These are phyloP conservation scores for Podabrus alpinus DNA, from an alignment of 2,888 invertebrate genomes.

Conservation along the genomic window DNA sequence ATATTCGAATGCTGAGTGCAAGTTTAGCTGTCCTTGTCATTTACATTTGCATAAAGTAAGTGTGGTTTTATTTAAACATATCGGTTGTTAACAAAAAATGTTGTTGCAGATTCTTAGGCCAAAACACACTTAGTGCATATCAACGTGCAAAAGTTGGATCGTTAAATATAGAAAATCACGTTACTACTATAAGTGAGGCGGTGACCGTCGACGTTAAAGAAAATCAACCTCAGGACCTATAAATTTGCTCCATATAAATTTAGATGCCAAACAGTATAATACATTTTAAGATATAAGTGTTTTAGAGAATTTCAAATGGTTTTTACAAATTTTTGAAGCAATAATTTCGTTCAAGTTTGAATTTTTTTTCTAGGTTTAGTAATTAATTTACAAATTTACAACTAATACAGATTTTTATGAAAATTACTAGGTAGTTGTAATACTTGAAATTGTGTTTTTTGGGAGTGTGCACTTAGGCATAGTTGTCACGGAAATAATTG, in stretches of 20 bases:
- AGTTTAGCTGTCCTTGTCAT: constrained; percentile 81
- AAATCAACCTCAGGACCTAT: not conserved
- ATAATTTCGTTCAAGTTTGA: not conserved
- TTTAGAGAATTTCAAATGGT: not conserved
- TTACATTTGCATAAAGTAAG: constrained; percentile 81
- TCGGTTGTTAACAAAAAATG: constrained; percentile 1
- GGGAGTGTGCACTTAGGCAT: not conserved
- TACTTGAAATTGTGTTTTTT: not conserved
- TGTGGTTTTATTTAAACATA: constrained; percentile 15
- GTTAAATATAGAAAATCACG: constrained; percentile 68
- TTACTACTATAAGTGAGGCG: constrained; percentile 61
- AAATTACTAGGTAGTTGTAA: not conserved
- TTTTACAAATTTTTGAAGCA: not conserved
- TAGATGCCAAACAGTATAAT: not conserved
- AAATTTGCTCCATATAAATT: not conserved
- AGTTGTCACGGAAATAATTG: not conserved
- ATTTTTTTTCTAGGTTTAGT: not conserved
- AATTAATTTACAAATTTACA: not conserved
- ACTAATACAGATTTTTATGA: not conserved
- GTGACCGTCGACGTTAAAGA: constrained; percentile 49
- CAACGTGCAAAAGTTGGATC: constrained; percentile 89
- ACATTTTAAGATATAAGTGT: not conserved
- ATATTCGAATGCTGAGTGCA: constrained; percentile 78
- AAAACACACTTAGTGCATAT: constrained; percentile 88
- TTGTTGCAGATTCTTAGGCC: constrained; percentile 75